phyloP scores from a whole-genome alignment of 2,113 vertebrate genomes.

The Macquaria ambigua region DNA sequence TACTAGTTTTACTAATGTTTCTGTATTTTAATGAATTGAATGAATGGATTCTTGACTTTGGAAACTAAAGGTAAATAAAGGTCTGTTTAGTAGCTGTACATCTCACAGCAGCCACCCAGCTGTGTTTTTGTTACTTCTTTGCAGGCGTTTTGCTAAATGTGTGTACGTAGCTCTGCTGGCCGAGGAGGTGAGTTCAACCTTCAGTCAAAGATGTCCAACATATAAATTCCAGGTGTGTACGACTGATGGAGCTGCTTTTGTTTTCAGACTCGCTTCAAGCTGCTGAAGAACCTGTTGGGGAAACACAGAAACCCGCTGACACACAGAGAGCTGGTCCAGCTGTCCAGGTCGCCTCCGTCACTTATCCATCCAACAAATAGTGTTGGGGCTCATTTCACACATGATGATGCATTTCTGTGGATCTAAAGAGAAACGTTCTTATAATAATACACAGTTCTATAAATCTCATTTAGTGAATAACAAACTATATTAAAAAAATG shows the following conservation, averaged over 20 bases:
- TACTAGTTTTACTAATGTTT: not conserved
- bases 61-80: too few species aligned
- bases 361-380: not conserved
- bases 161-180: conserved; percentile 6
- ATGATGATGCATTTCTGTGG: too few species aligned
- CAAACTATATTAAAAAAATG: too few species aligned
- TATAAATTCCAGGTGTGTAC: not conserved
- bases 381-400: too few species aligned
- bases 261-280: conserved; percentile 30
- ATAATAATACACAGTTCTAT: too few species aligned
- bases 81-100: too few species aligned
- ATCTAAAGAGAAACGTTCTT: too few species aligned
- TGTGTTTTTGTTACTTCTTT: not conserved
- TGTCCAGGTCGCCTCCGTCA: conserved; percentile 8
- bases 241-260: not conserved
- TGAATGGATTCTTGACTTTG: too few species aligned
- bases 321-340: not conserved
- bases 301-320: conserved; percentile 29
- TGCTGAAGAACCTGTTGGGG: conserved; percentile 35
- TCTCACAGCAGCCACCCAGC: not conserved
- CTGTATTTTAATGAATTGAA: too few species aligned
- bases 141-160: conserved; percentile 34
- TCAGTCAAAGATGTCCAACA: not conserved
- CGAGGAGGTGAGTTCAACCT: conserved; percentile 12
- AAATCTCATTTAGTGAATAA: too few species aligned